Base-by-base conservation (phyloP, 2,113 vertebrate genomes). In the Hippocampus comes region DNA sequence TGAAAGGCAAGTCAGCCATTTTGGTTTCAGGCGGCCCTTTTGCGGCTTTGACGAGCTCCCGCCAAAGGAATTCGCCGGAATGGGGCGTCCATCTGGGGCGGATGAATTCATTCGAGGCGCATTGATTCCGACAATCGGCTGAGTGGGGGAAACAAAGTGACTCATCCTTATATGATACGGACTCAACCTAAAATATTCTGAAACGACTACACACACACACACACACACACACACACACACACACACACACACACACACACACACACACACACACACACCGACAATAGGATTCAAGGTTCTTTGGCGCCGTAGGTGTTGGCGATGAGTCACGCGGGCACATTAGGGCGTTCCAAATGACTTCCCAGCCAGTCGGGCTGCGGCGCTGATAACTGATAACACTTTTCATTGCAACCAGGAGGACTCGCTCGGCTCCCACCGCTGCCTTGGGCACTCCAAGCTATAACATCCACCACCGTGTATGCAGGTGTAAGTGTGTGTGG, bases 281-380 rank as follows among this genome's bases (percentile, higher is more conserved):
- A 38, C 34, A 38, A 38, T 5, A 48, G 17, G n/a, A 56, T n/a
- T 3, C 9, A 10, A 56, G 43, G 59, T 63, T 61, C 85, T 86
- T 90, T 89, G 90, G 90, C 74, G 82, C 91, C 87, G 90, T 89
- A 91, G 92, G 91, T 92, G 91, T 92, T 77, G 86, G 81, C 72
- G 89, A 92, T 93, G 93, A 93, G 87, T 93, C 92, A 93, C 90
- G 89, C 89, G 81, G 77, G 86, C 89, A 93, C 91, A 93, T 93
- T 91, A 89, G 90, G 77, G 86, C 82, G 81, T 93, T 92, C 91
- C 91, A 91, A 93, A 93, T 91, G 75, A 92, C 93, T 93, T 91
- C 88, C 89, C 89, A 90, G 91, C 86, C 90, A 91, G 91, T 91
- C 70, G 70, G n/a, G 87, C 81, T 84, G 85, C 86, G 76, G 88